Percentiles rank a stretch among this genome's conserved stretches.
Conservation (phyloP, 1,140 invertebrate species). For the Drosophila orosa region DNA sequence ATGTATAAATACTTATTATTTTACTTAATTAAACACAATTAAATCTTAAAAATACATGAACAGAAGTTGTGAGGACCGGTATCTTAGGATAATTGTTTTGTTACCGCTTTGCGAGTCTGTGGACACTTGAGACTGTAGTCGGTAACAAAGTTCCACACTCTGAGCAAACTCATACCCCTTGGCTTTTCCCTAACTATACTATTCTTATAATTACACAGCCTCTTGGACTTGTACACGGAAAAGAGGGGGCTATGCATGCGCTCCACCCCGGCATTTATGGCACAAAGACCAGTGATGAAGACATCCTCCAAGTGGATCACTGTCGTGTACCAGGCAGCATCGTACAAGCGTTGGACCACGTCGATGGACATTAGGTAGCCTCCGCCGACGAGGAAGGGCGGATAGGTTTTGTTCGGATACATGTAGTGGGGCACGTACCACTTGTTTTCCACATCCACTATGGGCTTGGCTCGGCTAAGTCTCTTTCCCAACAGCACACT, state of each 20-base stretch:
- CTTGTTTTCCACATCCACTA: conserved; percentile 89
- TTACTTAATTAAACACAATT: too few species aligned
- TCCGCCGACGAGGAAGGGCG: conserved; percentile 93
- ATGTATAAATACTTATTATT: too few species aligned
- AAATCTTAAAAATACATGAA: too few species aligned
- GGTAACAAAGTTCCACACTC: not conserved
- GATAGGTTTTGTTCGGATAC: conserved; percentile 90
- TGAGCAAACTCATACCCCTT: not conserved
- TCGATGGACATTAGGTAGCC: conserved; percentile 91
- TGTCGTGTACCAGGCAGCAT: conserved; percentile 88
- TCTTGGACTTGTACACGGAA: conserved; percentile 32
- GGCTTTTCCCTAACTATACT: conserved; percentile 40
- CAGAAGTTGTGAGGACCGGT: too few species aligned
- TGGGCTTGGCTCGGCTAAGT: conserved; percentile 89
- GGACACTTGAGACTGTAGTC: not conserved
- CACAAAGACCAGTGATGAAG: conserved; percentile 89
- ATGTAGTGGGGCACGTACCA: conserved; percentile 93
- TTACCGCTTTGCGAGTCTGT: not conserved
- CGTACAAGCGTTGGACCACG: conserved; percentile 88
- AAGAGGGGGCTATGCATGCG: conserved; percentile 65
- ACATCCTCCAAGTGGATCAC: conserved; percentile 93
- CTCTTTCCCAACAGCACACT: conserved; percentile 89
- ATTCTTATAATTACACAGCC: conserved; percentile 60
- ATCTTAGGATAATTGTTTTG: not conserved
- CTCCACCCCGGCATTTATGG: conserved; percentile 48